A percentile compares a stretch with the other conserved stretches of the same genome.
phyloP scores from a whole-genome alignment of 2,113 vertebrate genomes.

The Parus major region DNA sequence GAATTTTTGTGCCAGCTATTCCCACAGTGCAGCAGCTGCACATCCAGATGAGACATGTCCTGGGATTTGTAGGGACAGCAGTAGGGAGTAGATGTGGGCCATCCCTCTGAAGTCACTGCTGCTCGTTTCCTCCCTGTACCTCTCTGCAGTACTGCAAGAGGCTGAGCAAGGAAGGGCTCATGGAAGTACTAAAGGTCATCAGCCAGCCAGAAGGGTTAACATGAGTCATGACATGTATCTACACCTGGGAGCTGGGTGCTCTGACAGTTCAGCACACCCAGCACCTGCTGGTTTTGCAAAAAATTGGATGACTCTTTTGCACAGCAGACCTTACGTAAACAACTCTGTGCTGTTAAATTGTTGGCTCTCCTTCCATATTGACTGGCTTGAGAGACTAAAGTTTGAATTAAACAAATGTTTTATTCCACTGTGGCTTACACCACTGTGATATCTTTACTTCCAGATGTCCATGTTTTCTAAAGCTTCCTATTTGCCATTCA shows the following conservation, averaged over 20 bases:
- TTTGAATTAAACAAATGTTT: slow-evolving; percentile 52
- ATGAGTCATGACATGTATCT: background rate
- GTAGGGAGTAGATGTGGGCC: background rate
- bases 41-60: background rate
- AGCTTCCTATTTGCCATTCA: slow-evolving; percentile 45
- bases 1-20: background rate
- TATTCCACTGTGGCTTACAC: slow-evolving; percentile 47
- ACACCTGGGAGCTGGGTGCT: accelerated
- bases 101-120: background rate
- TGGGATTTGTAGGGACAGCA: background rate
- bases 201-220: background rate
- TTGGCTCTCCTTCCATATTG: slow-evolving; percentile 14
- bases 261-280: background rate
- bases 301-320: background rate
- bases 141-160: background rate
- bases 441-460: slow-evolving; percentile 50
- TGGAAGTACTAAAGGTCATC: background rate
- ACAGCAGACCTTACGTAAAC: slow-evolving; percentile 23
- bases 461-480: slow-evolving; percentile 59
- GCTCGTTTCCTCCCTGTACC: background rate
- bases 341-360: slow-evolving; percentile 5
- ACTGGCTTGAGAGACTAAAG: slow-evolving; percentile 24
- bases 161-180: background rate
- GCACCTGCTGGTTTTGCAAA: slow-evolving; percentile 20
- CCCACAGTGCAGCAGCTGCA: background rate